Evolutionary conservation across 2,797 vertebrate species (phyloP), one percentile per base, ranked within the genome.

Genomic region (Champsocephalus esox): DNA sequence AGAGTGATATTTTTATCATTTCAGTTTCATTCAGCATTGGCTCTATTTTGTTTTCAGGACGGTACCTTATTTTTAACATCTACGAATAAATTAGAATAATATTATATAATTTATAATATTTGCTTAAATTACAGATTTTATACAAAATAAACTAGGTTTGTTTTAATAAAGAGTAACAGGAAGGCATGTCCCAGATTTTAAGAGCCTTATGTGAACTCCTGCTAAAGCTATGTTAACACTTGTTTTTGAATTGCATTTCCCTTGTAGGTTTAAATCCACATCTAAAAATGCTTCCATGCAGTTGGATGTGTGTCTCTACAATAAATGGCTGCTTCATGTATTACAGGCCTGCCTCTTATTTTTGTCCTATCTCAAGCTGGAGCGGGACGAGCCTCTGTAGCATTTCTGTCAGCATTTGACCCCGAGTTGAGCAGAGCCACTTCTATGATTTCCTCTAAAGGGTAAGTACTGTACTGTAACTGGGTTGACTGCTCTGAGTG

Each of bases 401-500:
- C 71, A 83, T 86, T 57, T 54, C 82, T 68, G 79, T 82, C 86
- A 81, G 77, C 55, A 46, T 70, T 66, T 88, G 88, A 92, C 86
- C 87, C 87, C 57, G 44, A 34, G 73, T 76, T 80, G 66, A 81
- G 73, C 84, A 32, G 56, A 81, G 80, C 70, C 82, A 79, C 89
- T 87, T 80, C 75, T 69, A 19, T 59, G 79, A 80, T 85, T 86
- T 79, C 34, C 83, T 84, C 81, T 80, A 78, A 87, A 88, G 79
- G 86, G 80, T 80, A 87, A 91, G 90, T 88, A 84, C 83, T 74
- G 75, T 13, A 52, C 71, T 77, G 79, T 78, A 75, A 76, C 80
- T 71, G 66, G 62, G 60, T 86, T 70, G 82, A 68, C 84, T 83
- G 59, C 86, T 76, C 77, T 56, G 78, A 89, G 86, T 87, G 90